A percentile compares a stretch with the other conserved stretches of the same genome.
phyloP scores from a whole-genome alignment of 2,888 invertebrate species.

The Andrena trimmerana region DNA sequence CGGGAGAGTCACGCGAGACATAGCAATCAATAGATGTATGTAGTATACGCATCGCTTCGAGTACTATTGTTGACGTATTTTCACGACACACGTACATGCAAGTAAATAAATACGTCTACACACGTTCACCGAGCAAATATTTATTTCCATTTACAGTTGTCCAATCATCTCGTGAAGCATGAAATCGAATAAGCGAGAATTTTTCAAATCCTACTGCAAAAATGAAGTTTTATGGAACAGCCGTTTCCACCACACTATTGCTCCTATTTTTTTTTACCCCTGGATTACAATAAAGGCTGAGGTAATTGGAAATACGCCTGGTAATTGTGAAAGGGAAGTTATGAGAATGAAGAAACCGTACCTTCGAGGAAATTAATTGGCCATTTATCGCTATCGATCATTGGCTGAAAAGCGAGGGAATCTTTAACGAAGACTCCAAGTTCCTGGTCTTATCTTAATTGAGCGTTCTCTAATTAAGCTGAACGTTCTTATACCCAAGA shows the following conservation, averaged over 20 bases:
- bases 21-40: not conserved
- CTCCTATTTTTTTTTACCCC: not conserved
- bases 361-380: constrained; percentile 26
- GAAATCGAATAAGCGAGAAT: not conserved
- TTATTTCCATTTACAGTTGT: not conserved
- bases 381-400: constrained; percentile 34
- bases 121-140: constrained; percentile 1
- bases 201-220: not conserved
- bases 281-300: not conserved
- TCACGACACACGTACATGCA: not conserved
- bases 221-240: not conserved
- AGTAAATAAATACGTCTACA: not conserved
- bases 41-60: not conserved
- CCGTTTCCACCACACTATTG: not conserved
- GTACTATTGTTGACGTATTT: not conserved
- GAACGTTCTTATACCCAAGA: not conserved
- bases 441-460: constrained; percentile 9
- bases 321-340: not conserved
- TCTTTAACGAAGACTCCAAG: not conserved
- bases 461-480: not conserved
- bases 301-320: not conserved
- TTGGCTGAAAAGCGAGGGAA: not conserved
- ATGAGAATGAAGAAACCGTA: not conserved
- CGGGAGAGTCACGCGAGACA: not conserved
- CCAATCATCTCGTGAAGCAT: not conserved